Conservation (phyloP, 1,140 invertebrate species). For the Scaptomyza pallida region DNA sequence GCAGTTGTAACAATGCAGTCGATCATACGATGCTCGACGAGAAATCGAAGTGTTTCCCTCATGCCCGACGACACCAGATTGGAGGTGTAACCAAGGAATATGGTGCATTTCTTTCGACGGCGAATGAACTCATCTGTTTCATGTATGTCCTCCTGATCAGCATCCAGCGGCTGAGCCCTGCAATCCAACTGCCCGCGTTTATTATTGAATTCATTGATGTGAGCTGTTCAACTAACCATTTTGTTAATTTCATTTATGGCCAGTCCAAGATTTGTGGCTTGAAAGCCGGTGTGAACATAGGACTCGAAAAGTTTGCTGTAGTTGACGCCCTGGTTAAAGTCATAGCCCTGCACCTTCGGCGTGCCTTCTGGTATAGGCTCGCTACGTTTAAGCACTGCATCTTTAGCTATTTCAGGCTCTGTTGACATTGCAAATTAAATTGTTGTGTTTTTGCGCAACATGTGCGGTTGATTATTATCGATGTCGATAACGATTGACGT, state of each 20-base stretch:
- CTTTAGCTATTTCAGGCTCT: constrained; percentile 86
- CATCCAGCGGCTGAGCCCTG: constrained; percentile 87
- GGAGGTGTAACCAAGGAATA: constrained; percentile 99
- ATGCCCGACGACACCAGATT: constrained; percentile 98
- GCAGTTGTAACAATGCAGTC: constrained; percentile 99
- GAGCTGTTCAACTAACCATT: constrained; percentile 88
- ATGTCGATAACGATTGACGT: too few relatives aligned
- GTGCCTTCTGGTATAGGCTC: constrained; percentile 87
- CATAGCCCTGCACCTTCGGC: constrained; percentile 90
- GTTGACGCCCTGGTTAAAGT: constrained; percentile 96
- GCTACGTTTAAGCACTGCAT: constrained; percentile 88
- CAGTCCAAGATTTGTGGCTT: constrained; percentile 97
- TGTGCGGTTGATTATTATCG: constrained; percentile 29
- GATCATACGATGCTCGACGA: constrained; percentile 94
- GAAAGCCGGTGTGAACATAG: constrained; percentile 94
- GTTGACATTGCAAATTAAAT: constrained; percentile 60
- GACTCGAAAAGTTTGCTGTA: constrained; percentile 93
- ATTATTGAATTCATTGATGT: constrained; percentile 3
- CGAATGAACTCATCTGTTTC: constrained; percentile 92
- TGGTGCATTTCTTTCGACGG: constrained; percentile 93
- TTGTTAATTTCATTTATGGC: constrained; percentile 96
- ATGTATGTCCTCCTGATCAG: constrained; percentile 88
- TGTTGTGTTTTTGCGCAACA: constrained; percentile 41
- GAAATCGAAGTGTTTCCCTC: constrained; percentile 94
- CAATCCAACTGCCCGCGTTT: constrained; percentile 84